phyloP scores from a whole-genome alignment of 2,113 vertebrate genomes.

The Strix uralensis region DNA sequence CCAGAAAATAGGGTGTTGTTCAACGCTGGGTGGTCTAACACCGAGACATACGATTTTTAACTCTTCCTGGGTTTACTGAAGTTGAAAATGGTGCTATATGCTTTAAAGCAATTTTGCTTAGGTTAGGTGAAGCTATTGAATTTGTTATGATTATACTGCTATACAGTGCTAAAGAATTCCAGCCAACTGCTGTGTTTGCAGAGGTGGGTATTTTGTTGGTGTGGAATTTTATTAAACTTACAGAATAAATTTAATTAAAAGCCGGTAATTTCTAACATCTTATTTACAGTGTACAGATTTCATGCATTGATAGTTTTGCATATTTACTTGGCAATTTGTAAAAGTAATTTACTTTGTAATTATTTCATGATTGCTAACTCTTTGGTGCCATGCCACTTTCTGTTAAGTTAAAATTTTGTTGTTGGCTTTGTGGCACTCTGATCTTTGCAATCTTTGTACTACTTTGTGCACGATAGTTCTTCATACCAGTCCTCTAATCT shows the following conservation, averaged over 20 bases:
- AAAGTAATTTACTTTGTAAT: slow-evolving; percentile 54
- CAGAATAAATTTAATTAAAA: slow-evolving; percentile 54
- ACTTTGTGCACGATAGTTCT: neutral
- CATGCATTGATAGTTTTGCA: slow-evolving; percentile 42
- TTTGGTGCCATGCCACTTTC: slow-evolving; percentile 41
- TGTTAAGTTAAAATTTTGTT: neutral
- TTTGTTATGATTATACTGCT: slow-evolving; percentile 23
- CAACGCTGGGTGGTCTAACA: slow-evolving; percentile 31
- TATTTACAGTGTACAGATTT: slow-evolving; percentile 34
- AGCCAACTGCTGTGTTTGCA: slow-evolving; percentile 14
- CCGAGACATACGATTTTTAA: neutral
- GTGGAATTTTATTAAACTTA: slow-evolving; percentile 47
- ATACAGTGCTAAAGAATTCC: neutral
- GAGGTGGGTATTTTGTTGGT: slow-evolving; percentile 11
- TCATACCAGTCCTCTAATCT: neutral
- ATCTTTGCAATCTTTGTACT: neutral
- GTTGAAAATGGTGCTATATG: neutral
- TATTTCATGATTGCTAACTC: slow-evolving; percentile 16
- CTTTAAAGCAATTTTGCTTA: neutral
- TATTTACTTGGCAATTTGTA: slow-evolving; percentile 60
- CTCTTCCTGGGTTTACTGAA: neutral
- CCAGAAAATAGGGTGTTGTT: neutral
- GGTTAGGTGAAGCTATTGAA: neutral
- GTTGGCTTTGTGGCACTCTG: neutral
- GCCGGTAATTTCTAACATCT: slow-evolving; percentile 26